Conservation (phyloP, 2,113 vertebrate genomes). For the Arizona elegans region DNA sequence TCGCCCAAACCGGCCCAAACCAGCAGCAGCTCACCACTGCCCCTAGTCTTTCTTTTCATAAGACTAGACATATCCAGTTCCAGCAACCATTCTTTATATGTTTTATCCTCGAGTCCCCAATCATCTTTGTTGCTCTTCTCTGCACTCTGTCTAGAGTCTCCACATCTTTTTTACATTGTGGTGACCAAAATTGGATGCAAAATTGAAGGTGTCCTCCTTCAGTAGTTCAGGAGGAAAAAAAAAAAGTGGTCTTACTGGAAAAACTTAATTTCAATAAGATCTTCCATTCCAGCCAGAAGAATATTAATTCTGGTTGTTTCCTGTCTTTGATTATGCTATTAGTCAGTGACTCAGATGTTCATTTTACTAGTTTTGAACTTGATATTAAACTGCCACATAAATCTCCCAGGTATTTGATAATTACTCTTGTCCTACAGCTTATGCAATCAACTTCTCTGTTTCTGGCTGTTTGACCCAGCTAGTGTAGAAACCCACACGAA, state of each 20-base stretch:
- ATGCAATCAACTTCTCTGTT: background rate
- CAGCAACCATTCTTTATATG: no score
- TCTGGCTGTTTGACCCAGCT: background rate
- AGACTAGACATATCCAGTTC: no score
- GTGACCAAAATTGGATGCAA: no score
- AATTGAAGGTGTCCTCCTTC: background rate
- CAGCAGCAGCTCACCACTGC: no score
- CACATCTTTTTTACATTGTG: no score
- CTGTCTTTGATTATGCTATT: background rate
- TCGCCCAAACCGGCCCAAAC: no score
- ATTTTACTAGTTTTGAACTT: constrained; percentile 7
- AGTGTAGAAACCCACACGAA: background rate
- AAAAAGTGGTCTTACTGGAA: constrained; percentile 14
- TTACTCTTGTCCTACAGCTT: background rate
- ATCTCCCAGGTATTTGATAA: background rate
- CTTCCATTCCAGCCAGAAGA: constrained; percentile 20
- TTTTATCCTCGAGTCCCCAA: no score
- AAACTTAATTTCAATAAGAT: constrained; percentile 17
- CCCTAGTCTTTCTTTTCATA: no score
- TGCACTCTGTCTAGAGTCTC: no score
- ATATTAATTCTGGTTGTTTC: background rate
- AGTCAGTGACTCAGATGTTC: constrained; percentile 17
- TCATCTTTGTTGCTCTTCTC: no score
- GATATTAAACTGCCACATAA: constrained; percentile 14
- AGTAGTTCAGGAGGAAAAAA: background rate